Evolutionary conservation across 2,888 invertebrate species (phyloP), one percentile per base, ranked within the genome.

Genomic region (Phengaris arion): DNA sequence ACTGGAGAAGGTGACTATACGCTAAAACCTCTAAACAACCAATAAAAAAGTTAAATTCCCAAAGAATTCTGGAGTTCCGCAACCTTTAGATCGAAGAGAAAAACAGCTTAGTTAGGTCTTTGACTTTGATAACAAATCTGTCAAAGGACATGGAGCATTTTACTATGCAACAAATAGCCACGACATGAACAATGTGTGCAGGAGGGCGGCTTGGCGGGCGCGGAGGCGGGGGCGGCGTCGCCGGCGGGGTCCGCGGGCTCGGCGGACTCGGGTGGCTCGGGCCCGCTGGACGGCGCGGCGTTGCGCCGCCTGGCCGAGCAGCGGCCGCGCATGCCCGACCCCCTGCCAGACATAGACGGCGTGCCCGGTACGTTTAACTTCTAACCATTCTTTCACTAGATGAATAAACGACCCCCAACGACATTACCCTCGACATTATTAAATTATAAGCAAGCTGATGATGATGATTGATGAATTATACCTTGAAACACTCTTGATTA

Each of bases 241-340:
- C 87, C 75, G 22, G 79, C 81, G 69, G 80, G 79, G 72, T 83
- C 81, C 7, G 86, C 80, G 45, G 92, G 90, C 70, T 79, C 80
- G 48, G 78, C 77, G 57, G 94, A 93, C 12, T 91, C 94, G 0
- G 96, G 96, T 79, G 97, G 97, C 84, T 96, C 96, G 7, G 95
- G 96, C 75, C 96, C 96, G 68, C 94, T 97, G 77, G 97, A 97
- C 88, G 97, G 97, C 15, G 97, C 97, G 45, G 96, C 97, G 8
- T 93, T 98, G 78, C 90, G 98, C 0, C 96, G 97, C 83, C 96
- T 93, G 81, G 91, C 93, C 83, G 81, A 81, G 74, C 81, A 79
- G 68, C 76, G 81, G 35, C 79, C 75, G 74, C 76, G 76, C 74
- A 74, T 74, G 13, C 57, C 74, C 46, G 59, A 72, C 22, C 45